Percentiles rank a stretch among this genome's conserved stretches.
Evolutionary conservation across 1,140 invertebrate species (phyloP).

Genomic region (Nephotettix cincticeps): DNA sequence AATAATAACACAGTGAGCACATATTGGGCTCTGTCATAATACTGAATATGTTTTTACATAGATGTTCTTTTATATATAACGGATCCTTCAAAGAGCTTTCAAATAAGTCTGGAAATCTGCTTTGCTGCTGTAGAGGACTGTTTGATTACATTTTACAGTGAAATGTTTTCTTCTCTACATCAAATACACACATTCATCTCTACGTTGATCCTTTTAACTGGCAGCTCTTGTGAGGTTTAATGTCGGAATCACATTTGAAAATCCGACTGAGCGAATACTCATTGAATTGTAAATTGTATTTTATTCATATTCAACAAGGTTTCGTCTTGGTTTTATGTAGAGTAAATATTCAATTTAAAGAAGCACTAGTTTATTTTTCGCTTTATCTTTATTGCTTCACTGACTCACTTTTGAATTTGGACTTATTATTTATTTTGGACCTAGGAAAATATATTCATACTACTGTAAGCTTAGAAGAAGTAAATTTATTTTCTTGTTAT

Average conservation of each 20-base stretch:
- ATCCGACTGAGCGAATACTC: not conserved
- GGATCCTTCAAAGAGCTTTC: slow-evolving; percentile 18
- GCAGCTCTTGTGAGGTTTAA: not conserved
- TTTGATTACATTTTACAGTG: slow-evolving; percentile 21
- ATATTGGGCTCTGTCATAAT: not conserved
- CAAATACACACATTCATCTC: slow-evolving; percentile 2
- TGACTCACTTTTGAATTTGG: no score
- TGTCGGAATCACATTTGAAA: slow-evolving; percentile 6
- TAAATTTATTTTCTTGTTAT: no score
- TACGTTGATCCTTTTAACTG: not conserved
- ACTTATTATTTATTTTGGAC: no score
- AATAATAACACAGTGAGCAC: not conserved
- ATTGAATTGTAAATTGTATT: not conserved
- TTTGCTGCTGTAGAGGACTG: not conserved
- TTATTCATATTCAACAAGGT: not conserved
- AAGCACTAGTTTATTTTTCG: no score
- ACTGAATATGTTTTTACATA: slow-evolving; percentile 6
- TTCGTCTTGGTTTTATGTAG: no score
- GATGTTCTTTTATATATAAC: slow-evolving; percentile 14
- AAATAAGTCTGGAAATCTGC: slow-evolving; percentile 22
- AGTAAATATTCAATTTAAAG: no score
- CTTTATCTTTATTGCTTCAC: no score
- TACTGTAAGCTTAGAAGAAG: no score
- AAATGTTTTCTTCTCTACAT: slow-evolving; percentile 20
- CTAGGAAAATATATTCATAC: no score